These are phyloP conservation scores for Tholera decimalis DNA, from an alignment of 2,888 invertebrate species.

Conservation along the genomic window DNA sequence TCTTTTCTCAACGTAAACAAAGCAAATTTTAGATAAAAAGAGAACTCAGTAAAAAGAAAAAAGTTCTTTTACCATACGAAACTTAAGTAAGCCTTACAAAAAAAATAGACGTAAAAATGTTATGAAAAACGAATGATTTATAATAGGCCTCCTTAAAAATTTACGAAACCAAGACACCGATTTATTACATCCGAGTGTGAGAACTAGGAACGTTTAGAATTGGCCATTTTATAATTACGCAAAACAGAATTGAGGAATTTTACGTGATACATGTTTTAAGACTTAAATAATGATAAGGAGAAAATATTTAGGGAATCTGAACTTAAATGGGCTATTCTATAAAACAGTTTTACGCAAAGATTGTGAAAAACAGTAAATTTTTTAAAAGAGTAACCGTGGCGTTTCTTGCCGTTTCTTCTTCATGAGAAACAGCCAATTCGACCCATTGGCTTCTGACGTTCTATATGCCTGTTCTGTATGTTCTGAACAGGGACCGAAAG, in stretches of 20 bases:
- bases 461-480: too few species aligned
- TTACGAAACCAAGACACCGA: constrained; percentile 72
- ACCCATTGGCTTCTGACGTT: too few species aligned
- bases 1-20: constrained; percentile 45
- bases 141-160: constrained; percentile 70
- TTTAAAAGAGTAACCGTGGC: too few species aligned
- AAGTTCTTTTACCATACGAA: constrained; percentile 60
- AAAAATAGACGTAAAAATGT: constrained; percentile 69
- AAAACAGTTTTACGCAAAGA: too few species aligned
- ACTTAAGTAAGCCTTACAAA: constrained; percentile 66
- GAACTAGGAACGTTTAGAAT: constrained; percentile 41
- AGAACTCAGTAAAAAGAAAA: constrained; percentile 32
- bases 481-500: too few species aligned
- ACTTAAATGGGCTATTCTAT: too few species aligned
- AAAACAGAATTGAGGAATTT: neutral
- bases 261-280: neutral
- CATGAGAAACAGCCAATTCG: too few species aligned
- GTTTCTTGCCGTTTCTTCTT: too few species aligned
- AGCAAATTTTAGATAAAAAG: constrained; percentile 33
- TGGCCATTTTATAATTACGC: neutral
- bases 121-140: constrained; percentile 74
- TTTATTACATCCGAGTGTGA: constrained; percentile 66
- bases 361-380: too few species aligned
- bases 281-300: too few species aligned
- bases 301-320: too few species aligned